A percentile compares a stretch with the other conserved stretches of the same genome.
Evolutionary conservation across 2,113 vertebrate species (phyloP).

Genomic region (Oplegnathus fasciatus): DNA sequence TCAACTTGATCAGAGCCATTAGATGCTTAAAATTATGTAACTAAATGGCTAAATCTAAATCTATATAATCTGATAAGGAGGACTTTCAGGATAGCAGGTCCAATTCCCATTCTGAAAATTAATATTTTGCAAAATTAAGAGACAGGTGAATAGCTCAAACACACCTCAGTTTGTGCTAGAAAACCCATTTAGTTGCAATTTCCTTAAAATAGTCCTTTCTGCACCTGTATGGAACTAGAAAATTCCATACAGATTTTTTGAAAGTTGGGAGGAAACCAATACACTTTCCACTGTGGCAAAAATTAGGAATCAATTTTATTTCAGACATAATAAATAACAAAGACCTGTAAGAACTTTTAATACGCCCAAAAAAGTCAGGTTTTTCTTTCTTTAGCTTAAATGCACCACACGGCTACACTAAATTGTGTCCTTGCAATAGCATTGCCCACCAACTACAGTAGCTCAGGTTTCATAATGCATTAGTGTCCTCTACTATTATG

Average conservation of each 20-base stretch:
- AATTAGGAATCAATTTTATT: background rate
- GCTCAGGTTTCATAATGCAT: slow-evolving; percentile 57
- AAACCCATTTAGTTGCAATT: background rate
- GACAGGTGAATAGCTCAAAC: background rate
- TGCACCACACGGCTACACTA: slow-evolving; percentile 14
- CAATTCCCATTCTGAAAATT: background rate
- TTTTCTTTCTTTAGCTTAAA: background rate
- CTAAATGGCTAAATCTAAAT: background rate
- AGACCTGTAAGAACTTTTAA: background rate
- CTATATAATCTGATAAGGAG: background rate
- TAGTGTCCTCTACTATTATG: slow-evolving; percentile 40
- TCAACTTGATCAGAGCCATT: background rate
- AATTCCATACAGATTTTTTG: background rate
- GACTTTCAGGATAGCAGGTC: background rate
- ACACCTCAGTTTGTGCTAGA: background rate
- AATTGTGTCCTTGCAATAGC: slow-evolving; percentile 35
- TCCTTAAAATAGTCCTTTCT: background rate
- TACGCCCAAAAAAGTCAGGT: background rate
- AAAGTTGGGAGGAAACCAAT: background rate
- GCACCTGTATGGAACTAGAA: background rate
- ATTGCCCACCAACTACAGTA: slow-evolving; percentile 36
- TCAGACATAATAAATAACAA: slow-evolving; percentile 15
- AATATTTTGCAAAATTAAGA: background rate
- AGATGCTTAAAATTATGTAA: background rate
- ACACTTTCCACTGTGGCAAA: background rate